Base-by-base conservation (phyloP, 2,888 invertebrate species). In the Rotaria magnacalcarata region DNA sequence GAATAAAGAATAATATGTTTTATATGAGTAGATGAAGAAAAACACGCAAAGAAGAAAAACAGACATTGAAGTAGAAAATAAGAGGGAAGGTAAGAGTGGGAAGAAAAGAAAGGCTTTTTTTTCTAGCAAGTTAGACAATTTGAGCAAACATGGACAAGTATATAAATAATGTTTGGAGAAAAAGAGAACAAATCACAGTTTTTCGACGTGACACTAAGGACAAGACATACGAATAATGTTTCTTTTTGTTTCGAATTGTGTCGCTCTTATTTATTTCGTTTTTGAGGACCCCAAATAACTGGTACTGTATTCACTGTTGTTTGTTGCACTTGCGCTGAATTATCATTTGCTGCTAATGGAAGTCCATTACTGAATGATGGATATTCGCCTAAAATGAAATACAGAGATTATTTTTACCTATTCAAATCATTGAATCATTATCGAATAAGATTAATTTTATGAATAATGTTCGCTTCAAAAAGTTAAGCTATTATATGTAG, bases 261-360 rank as follows among this genome's bases (percentile, higher is more conserved):
- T 67, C 67, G 67, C 67, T 67, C 67, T 67, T 67, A 67, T 67
- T 67, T 67, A 34, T 67, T 67, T 67, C 67, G 67, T 67, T 67
- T 47, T 80, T 21, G 80, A 47, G 80, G 80, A 47, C 80, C 80
- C 80, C 80, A 80, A 0, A 43, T 80, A 47, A 80, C 47, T 80
- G 80, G 80, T 80, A 80, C n/a, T 24, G 80, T 24, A 47, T 47
- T 80, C 43, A 80, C 80, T 43, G 47, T 80, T 80, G 80, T 47
- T 10, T 21, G n/a, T 1, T 80, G 80, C n/a, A 47, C 10, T 47
- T 80, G 43, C 24, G 21, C n/a, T 80, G 80, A 19, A 14, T 19
- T n/a, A 43, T 47, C n/a, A 3, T 43, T n/a, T 24, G 80, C 16
- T 47, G 47, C 0, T n/a, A 47, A 47, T 80, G 47, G 0, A 2